Evolutionary conservation across 2,888 invertebrate species (phyloP), one percentile per base, ranked within the genome.

Genomic region (Nudaria mundana): DNA sequence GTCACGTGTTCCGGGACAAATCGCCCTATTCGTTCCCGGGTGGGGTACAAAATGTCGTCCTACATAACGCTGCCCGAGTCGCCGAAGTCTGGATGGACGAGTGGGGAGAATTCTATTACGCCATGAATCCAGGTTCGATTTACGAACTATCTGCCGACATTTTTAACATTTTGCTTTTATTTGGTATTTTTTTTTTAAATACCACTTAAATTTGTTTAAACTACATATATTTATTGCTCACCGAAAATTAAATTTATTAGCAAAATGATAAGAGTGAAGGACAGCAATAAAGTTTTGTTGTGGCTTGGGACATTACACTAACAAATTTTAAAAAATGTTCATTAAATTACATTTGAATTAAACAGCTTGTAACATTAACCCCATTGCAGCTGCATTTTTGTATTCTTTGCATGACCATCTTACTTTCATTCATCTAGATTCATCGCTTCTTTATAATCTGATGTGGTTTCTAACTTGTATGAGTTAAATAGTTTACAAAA

Each of bases 11-110:
- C 91, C 93, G 98, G 67, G 98, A 98, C 92, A 97, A 97, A 89
- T 97, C 98, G 51, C 99, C 99, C 35, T 99, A 99, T 90, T 96
- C 97, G 56, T 99, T 99, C 94, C 99, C 99, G 43, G 99, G 99
- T 66, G 99, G 98, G 57, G 97, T 97, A 63, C 96, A 96, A 81
- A 96, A 96, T 88, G 95, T 99, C 75, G 98, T 99, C 71, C 94
- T 98, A 68, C 97, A 98, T 90, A 99, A 99, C 91, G 97, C 98
- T 64, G 97, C 98, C 69, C 93, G 99, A 71, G 98, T 98, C 69
- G 99, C 98, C 69, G 97, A 98, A 87, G 99, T 99, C 72, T 99
- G 99, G 99, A 96, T 99, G 95, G 99, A 99, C 93, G 98, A 99
- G 88, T 99, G 98, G 96, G 95, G 97, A 87, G 97, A 97, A 90